Conservation (phyloP, 64 coral and sea anemone species). For the Montipora cactus region DNA sequence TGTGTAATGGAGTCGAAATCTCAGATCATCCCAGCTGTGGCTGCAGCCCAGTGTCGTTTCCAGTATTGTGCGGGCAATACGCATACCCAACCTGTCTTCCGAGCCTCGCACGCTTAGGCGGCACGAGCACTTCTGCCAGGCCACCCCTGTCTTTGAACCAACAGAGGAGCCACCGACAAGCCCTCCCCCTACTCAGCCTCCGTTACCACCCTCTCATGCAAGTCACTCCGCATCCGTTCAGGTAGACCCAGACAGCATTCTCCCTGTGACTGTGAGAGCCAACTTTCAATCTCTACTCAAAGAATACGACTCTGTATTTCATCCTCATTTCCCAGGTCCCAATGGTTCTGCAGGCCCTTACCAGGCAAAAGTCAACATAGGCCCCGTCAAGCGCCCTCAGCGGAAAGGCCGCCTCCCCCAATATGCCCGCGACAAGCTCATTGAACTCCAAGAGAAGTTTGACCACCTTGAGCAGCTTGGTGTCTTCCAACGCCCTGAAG, state of each 20-base stretch:
- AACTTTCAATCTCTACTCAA: neutral
- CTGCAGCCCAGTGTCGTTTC: neutral
- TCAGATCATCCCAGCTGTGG: slow-evolving; percentile 23
- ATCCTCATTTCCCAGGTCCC: neutral
- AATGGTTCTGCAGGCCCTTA: neutral
- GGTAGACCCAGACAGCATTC: neutral
- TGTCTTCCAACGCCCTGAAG: too few relatives aligned
- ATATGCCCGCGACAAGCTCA: too few relatives aligned
- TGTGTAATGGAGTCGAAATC: neutral
- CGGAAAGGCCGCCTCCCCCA: too few relatives aligned
- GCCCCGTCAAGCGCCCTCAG: too few relatives aligned
- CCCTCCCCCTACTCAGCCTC: neutral
- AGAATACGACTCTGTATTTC: neutral
- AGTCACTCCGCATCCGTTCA: neutral
- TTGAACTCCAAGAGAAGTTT: too few relatives aligned
- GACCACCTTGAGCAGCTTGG: too few relatives aligned
- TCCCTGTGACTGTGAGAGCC: neutral
- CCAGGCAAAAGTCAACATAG: neutral
- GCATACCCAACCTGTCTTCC: slow-evolving; percentile 29
- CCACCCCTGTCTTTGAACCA: slow-evolving; percentile 7
- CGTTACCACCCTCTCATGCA: slow-evolving; percentile 1
- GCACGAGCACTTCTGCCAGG: slow-evolving; percentile 44
- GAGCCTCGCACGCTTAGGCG: neutral
- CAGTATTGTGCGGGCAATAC: slow-evolving; percentile 10
- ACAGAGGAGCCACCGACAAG: neutral